Base-by-base conservation (phyloP, 2,113 vertebrate genomes). In the Xyliphius kryptos region DNA sequence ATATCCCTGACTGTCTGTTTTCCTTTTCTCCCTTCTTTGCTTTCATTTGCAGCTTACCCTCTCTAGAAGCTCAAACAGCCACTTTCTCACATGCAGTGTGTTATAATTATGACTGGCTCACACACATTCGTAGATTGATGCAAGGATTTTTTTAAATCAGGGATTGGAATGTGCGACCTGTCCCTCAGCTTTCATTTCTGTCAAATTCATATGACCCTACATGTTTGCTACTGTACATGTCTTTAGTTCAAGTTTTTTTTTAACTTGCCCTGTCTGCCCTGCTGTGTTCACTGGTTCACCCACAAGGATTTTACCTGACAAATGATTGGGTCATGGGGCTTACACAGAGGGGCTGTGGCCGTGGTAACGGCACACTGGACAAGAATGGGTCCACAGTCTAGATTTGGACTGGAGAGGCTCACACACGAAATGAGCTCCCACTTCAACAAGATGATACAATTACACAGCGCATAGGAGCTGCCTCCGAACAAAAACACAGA, bases 321-420 rank as follows among this genome's bases (percentile, higher is more conserved):
- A 41, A 43, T 43, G 56, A 56, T 50, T 37, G 7, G 3, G 58
- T 65, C 71, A 44, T 52, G 58, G 63, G 55, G 44, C 62, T 50
- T 51, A 6, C 48, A 43, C 47, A 32, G 40, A 59, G 22, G 22
- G 21, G 17, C 43, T 50, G 63, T 49, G 36, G 46, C 56, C 56
- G 26, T 53, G 56, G 65, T 44, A 78, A 80, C 78, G 15, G 46
- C 15, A 37, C 40, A 2, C 32, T 51, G 74, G 75, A 70, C 56
- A 73, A 63, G 52, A 71, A 67, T 67, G 61, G 61, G 58, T 52
- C 56, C 55, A 61, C 44, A 63, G 70, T 72, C 56, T 47, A 14
- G 32, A 41, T 48, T 71, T 38, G n/a, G 54, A 58, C 53, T 54
- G 59, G 55, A 58, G 40, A 47, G 41, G 74, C 56, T 66, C 44